Evolutionary conservation across 1,140 invertebrate species (phyloP), one percentile per base, ranked within the genome.

Genomic region (Lepidurus arcticus): DNA sequence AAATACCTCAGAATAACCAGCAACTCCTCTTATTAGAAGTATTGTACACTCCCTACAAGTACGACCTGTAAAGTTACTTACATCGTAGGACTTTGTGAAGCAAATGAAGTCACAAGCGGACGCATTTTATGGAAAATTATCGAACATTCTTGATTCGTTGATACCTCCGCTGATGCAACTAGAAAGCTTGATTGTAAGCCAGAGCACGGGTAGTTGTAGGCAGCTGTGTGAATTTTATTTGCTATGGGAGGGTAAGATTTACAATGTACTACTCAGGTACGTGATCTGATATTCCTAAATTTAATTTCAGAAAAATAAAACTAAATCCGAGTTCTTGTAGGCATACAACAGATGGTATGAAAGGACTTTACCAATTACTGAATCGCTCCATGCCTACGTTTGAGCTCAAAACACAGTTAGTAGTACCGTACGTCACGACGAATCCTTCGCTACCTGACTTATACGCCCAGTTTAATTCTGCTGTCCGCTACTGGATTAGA

Each of bases 131-230:
- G 53, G 21, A 5, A 65, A 65, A 13, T 21, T 65, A 21, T 65
- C 53, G 9, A 21, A 65, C 7, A 13, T 65, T 21, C 53, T 65
- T 16, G 53, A 65, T 16, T 65, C 53, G 16, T 21, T 65, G 16
- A 65, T 13, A 65, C 9, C 53, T 13, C 53, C 53, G 21, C 21
- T 65, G 21, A 9, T 65, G 13, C 53, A 65, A 21, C 21, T 65
- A 65, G 53, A 65, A 65, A 65, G 21, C 13, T n/a, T 65, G 53
- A 65, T 65, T 21, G 53, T 65, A 16, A 65, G n/a, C n/a, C 53
- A 65, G 16, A 16, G 13, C 53, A 21, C 13, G 7, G 53, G 13
- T 1, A 13, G 21, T 7, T 21, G 13, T 65, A 65, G 13, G 21
- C 53, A 16, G 13, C 53, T 65, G 0, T 10, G 21, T n/a, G 13